A percentile compares a stretch with the other conserved stretches of the same genome.
These are phyloP conservation scores for Lottia gigantea DNA, from an alignment of 2,888 invertebrate species.

Conservation along the genomic window DNA sequence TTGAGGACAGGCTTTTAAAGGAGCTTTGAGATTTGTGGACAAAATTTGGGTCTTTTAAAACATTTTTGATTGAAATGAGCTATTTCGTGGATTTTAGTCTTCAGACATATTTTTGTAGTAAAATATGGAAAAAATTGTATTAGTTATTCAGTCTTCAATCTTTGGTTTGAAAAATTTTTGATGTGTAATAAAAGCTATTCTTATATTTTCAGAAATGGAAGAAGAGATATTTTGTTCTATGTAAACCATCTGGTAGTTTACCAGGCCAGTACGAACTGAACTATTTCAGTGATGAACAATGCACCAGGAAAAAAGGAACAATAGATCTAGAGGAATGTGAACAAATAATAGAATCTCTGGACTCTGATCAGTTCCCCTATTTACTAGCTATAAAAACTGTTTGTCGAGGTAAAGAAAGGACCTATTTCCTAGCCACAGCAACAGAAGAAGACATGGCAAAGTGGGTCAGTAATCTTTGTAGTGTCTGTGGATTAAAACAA, in stretches of 20 bases:
- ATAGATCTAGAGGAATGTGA: slow-evolving; percentile 95
- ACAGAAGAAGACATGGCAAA: slow-evolving; percentile 91
- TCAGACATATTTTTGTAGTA: too few species aligned
- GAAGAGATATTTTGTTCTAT: slow-evolving; percentile 90
- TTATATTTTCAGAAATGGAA: slow-evolving; percentile 84
- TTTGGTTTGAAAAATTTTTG: too few species aligned
- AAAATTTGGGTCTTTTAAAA: too few species aligned
- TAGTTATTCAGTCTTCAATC: too few species aligned
- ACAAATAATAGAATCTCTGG: slow-evolving; percentile 76
- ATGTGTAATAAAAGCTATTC: neutral
- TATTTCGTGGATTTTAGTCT: too few species aligned
- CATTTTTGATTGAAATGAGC: too few species aligned
- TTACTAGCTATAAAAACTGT: slow-evolving; percentile 63
- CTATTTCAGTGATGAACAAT: slow-evolving; percentile 83
- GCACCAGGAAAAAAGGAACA: slow-evolving; percentile 63
- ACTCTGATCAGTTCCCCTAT: slow-evolving; percentile 57
- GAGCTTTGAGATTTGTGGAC: too few species aligned
- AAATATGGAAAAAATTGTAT: too few species aligned
- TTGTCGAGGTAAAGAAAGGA: slow-evolving; percentile 75
- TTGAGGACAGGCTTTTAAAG: too few species aligned
- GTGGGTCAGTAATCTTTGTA: slow-evolving; percentile 95
- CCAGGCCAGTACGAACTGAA: slow-evolving; percentile 94
- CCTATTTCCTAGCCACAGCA: slow-evolving; percentile 92
- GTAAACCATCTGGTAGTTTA: slow-evolving; percentile 86
- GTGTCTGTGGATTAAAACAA: slow-evolving; percentile 79